Evolutionary conservation across 1,140 invertebrate genomes (phyloP).

Genomic region (Drosophila virilis): DNA sequence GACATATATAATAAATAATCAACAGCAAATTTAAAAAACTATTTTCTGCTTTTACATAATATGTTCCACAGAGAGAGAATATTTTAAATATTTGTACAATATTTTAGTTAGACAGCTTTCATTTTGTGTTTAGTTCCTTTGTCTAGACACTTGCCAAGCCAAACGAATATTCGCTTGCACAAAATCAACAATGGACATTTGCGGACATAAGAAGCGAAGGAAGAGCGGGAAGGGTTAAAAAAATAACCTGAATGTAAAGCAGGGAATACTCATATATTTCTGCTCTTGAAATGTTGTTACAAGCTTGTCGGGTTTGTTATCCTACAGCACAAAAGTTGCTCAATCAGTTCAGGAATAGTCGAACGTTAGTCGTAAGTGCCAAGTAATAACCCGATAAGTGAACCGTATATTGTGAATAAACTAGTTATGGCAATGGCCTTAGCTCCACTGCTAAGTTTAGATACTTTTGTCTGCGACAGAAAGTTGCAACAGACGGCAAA

Average conservation of each 20-base stretch:
- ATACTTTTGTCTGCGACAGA: slow-evolving; percentile 9
- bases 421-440: slow-evolving; percentile 31
- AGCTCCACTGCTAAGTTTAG: slow-evolving; percentile 20
- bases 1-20: not conserved
- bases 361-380: slow-evolving; percentile 14
- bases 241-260: not conserved
- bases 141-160: slow-evolving; percentile 30
- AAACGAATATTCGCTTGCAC: slow-evolving; percentile 1
- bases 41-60: not conserved
- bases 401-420: slow-evolving; percentile 17
- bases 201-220: not conserved
- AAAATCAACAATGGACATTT: slow-evolving; percentile 38
- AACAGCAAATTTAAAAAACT: not conserved
- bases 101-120: slow-evolving; percentile 2
- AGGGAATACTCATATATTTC: not conserved
- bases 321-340: slow-evolving; percentile 13
- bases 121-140: slow-evolving; percentile 32
- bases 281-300: slow-evolving; percentile 26
- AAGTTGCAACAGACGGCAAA: slow-evolving; percentile 15
- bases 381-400: slow-evolving; percentile 31
- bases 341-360: slow-evolving; percentile 16
- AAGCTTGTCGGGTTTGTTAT: slow-evolving; percentile 26
- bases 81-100: slow-evolving; percentile 17
- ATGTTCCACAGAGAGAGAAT: too few species aligned
- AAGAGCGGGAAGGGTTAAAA: not conserved